These are phyloP conservation scores for Smutsia temminckii DNA, from an alignment of 2,797 vertebrate genomes.

Conservation along the genomic window DNA sequence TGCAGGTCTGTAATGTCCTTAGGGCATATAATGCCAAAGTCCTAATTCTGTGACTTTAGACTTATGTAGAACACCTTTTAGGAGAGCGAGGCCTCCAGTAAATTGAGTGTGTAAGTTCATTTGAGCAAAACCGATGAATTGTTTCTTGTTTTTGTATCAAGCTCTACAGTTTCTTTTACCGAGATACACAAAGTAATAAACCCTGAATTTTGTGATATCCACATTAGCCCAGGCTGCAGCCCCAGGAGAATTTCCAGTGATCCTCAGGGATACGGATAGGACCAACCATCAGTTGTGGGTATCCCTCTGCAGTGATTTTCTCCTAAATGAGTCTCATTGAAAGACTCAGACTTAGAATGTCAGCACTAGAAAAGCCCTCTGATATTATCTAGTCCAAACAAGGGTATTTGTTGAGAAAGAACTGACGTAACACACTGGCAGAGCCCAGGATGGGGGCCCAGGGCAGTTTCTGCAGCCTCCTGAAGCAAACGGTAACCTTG, in stretches of 20 bases:
- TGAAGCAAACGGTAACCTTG: not conserved
- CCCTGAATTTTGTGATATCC: not conserved
- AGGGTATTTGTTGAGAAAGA: not conserved
- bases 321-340: not conserved
- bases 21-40: not conserved
- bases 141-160: not conserved
- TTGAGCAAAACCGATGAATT: constrained; percentile 20
- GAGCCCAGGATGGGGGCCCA: not conserved
- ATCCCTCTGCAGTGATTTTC: constrained; percentile 10
- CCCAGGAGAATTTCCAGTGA: not conserved
- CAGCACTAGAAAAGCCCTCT: not conserved
- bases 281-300: not conserved
- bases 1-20: not conserved
- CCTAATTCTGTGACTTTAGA: not conserved
- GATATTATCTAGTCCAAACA: not conserved
- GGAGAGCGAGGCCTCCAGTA: not conserved
- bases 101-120: not conserved
- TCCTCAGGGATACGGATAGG: not conserved
- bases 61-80: constrained; percentile 18
- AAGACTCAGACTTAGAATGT: not conserved
- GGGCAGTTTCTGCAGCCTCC: not conserved
- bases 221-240: not conserved
- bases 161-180: constrained; percentile 23
- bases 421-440: not conserved
- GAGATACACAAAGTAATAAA: constrained; percentile 13